phyloP scores from a whole-genome alignment of 2,888 invertebrate species.

The Apotomis betuletana region DNA sequence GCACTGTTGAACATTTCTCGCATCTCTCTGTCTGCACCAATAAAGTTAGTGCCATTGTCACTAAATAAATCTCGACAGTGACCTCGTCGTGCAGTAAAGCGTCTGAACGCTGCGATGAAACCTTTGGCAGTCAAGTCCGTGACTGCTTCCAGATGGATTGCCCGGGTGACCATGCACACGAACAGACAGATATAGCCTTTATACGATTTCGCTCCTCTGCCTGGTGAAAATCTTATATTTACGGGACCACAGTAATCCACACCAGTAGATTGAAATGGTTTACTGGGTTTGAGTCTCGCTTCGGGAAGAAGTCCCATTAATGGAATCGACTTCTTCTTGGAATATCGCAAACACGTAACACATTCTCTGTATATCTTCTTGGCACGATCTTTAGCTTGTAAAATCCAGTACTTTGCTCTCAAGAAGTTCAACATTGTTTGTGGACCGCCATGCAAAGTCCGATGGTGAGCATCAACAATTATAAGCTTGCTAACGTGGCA shows the following conservation, averaged over 20 bases:
- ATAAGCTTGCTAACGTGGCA: constrained; percentile 38
- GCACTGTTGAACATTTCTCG: constrained; percentile 13
- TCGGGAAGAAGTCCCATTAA: constrained; percentile 42
- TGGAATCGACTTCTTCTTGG: constrained; percentile 1
- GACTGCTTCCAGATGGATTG: constrained; percentile 52
- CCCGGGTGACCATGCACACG: constrained; percentile 47
- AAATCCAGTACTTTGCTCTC: constrained; percentile 40
- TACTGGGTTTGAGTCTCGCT: constrained; percentile 43
- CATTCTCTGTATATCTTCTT: constrained; percentile 29
- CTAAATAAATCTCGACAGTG: constrained; percentile 44
- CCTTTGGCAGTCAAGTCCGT: constrained; percentile 50
- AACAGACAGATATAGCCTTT: constrained; percentile 44
- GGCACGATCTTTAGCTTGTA: constrained; percentile 30
- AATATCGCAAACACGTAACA: constrained; percentile 23
- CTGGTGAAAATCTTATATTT: constrained; percentile 45
- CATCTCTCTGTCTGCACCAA: constrained; percentile 33
- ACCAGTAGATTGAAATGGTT: constrained; percentile 45
- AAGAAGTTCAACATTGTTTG: constrained; percentile 43
- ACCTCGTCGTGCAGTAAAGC: constrained; percentile 20
- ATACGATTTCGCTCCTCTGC: constrained; percentile 43
- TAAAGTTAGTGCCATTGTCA: constrained; percentile 47
- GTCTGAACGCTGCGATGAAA: constrained; percentile 47
- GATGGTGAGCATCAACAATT: constrained; percentile 41
- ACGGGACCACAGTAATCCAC: constrained; percentile 47
- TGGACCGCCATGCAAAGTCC: constrained; percentile 47